Conservation (phyloP, 2,113 vertebrate genomes). For the Propithecus coquereli region DNA sequence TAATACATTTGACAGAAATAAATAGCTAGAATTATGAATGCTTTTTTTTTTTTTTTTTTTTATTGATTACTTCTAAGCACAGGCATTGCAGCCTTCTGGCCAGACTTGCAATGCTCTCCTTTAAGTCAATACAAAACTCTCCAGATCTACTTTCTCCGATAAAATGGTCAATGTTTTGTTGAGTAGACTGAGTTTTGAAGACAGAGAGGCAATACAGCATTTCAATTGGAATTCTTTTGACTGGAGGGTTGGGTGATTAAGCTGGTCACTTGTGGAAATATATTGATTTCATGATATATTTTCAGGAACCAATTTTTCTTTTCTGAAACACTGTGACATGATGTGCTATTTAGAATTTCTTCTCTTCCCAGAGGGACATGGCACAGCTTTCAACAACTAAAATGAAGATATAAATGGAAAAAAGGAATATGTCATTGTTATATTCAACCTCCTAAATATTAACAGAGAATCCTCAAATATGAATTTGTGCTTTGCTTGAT, state of each 20-base stretch:
- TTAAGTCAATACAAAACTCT: conserved; percentile 50
- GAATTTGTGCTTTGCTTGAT: neutral
- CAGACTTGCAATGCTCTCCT: conserved; percentile 35
- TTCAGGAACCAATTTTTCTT: conserved; percentile 70
- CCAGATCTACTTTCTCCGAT: conserved; percentile 58
- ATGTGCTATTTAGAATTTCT: conserved; percentile 60
- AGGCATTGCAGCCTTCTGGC: conserved; percentile 47
- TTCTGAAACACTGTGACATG: conserved; percentile 66
- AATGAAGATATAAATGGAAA: conserved; percentile 45
- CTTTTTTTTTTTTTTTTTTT: neutral
- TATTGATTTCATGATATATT: conserved; percentile 79
- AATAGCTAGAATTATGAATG: conserved; percentile 1
- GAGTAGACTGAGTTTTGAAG: conserved; percentile 67
- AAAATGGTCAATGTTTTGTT: conserved; percentile 61
- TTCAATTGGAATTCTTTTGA: conserved; percentile 72
- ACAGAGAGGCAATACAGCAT: conserved; percentile 49
- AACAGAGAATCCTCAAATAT: neutral
- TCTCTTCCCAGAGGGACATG: conserved; percentile 36
- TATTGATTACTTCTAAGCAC: conserved; percentile 47
- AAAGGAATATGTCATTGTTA: neutral
- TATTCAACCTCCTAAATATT: neutral
- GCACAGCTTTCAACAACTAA: conserved; percentile 22
- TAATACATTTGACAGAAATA: conserved; percentile 51
- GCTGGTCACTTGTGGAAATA: conserved; percentile 65
- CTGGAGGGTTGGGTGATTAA: conserved; percentile 60